Evolutionary conservation across 1,140 invertebrate genomes (phyloP), one percentile per base, ranked within the genome.

Genomic region (Ganaspis sp.): DNA sequence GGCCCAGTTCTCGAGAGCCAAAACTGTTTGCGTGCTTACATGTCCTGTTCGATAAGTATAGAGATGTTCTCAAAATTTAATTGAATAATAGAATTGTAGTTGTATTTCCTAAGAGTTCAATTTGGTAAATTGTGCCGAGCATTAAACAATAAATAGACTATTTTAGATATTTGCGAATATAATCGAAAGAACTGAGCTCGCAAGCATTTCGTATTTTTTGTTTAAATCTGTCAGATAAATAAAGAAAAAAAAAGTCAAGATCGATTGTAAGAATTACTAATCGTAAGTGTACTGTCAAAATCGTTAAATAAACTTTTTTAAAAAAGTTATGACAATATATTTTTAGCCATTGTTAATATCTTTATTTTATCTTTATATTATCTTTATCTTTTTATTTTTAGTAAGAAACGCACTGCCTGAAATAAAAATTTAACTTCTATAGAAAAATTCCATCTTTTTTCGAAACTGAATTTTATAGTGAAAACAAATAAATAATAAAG

Each of bases 251-350:
- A 11, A 29, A 64, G 23, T 64, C 54, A 64, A 23, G 23, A 64
- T 64, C 23, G 54, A 64, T 29, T 64, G 54, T 64, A 64, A 29
- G 54, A 9, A 64, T 26, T 64, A 64, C 29, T 64, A 64, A 64
- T 64, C 23, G 21, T 64, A 64, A 64, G 26, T 64, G 58, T 64
- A 64, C 58, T 64, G 58, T 64, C 58, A 64, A 64, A 64, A 64
- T n/a, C 58, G 58, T 64, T 64, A 64, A 64, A 64, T 64, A 64
- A 64, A 64, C 58, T 64, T 64, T 64, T 64, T 11, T 64, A 64
- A 64, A 26, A 64, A 64, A 64, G 19, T n/a, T n/a, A n/a, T 5
- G 11, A 42, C 40, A 42, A 9, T 12, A 15, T 12, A 58, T 21
- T 58, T 58, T 58, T 9, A 26, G 26, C 17, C 23, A 23, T 54